Evolutionary conservation across 2,888 invertebrate species (phyloP), one percentile per base, ranked within the genome.

Genomic region (Pasiphila rectangulata): DNA sequence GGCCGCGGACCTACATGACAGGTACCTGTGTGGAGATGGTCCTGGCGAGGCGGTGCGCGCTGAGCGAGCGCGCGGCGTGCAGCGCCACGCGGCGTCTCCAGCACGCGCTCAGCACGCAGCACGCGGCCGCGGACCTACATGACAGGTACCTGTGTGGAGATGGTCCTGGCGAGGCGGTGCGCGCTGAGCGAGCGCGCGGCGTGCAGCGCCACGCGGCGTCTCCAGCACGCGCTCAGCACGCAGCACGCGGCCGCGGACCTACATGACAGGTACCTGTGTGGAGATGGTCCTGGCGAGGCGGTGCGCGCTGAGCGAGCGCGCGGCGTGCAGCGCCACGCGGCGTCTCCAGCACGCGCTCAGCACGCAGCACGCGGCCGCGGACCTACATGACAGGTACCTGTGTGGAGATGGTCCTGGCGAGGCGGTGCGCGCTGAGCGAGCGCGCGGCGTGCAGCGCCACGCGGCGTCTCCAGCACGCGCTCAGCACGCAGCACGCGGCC

Each of bases 21-120:
- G 3, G 4, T 6, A 21, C 60, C 60, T 61, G 63, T 0, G 56
- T 17, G 1, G 63, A 61, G 25, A 63, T 63, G 1, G 61, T 15
- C 16, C 5, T 19, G 3, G 2, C 0, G 1, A 27, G 21, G 21
- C 21, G 21, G 7, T 21, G 21, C 21, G 21, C 21, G 21, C 6
- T 21, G 21, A 21, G 21, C 21, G 21, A 21, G 21, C 6, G 6
- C 6, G 21, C 21, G 4, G 21, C 21, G 21, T 21, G 21, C 21
- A 21, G 21, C 21, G 21, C 21, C 21, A 21, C 21, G 21, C 17
- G 13, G 7, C 16, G 16, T 16, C 7, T 9, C 5, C 10, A 9
- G 15, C 2, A 2, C 1, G 32, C 21, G 21, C 21, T 21, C 21
- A 21, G 21, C 4, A 21, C 21, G 21, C 21, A 21, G 21, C 21